phyloP scores from a whole-genome alignment of 2,797 vertebrate genomes.

The Tinamus major region DNA sequence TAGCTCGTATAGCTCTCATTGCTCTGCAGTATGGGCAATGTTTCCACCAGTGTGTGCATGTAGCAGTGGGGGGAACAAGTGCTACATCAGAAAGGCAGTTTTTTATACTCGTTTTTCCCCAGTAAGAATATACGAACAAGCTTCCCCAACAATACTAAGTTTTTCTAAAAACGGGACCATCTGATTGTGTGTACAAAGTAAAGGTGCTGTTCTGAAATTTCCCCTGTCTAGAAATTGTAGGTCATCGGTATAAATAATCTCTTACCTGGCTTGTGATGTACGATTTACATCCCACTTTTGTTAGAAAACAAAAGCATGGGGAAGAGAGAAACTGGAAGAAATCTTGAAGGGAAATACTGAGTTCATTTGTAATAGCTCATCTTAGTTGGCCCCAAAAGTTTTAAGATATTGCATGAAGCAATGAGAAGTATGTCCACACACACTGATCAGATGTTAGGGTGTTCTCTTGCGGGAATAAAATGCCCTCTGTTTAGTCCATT shows the following conservation, averaged over 20 bases:
- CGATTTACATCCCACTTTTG: neutral
- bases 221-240: neutral
- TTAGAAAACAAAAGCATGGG: neutral
- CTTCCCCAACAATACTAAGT: neutral
- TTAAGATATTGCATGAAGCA: neutral
- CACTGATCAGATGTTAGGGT: neutral
- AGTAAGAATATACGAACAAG: neutral
- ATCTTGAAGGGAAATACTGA: neutral
- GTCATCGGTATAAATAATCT: neutral
- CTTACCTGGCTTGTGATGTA: neutral
- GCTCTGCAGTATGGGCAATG: neutral
- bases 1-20: neutral
- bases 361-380: neutral
- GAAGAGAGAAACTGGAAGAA: neutral
- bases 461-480: neutral
- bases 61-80: accelerated
- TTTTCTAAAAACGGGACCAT: neutral
- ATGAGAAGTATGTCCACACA: neutral
- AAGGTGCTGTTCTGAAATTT: neutral
- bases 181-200: neutral
- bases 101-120: neutral
- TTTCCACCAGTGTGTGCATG: neutral
- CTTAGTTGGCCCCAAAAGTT: neutral
- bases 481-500: neutral
- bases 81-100: neutral